These are phyloP conservation scores for Volucella zonaria DNA, from an alignment of 2,888 invertebrate genomes.

Conservation along the genomic window DNA sequence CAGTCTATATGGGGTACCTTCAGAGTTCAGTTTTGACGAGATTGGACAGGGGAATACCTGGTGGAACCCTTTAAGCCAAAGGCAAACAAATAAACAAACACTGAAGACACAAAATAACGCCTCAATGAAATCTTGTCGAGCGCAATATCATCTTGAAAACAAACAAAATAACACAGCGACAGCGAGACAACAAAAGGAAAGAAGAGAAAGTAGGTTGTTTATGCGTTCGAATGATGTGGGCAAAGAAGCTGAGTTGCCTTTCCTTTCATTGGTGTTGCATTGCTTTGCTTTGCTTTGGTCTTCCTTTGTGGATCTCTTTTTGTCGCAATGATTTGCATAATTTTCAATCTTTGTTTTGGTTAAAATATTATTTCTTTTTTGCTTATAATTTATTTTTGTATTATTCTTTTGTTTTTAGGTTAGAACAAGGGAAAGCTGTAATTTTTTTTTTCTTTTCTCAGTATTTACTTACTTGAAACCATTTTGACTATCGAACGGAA, in stretches of 20 bases:
- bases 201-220: slow-evolving; percentile 72
- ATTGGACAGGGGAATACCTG: neutral
- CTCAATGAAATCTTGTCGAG: slow-evolving; percentile 1
- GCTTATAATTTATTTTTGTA: neutral
- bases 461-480: slow-evolving; percentile 66
- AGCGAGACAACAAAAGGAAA: slow-evolving; percentile 67
- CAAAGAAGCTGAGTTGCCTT: neutral
- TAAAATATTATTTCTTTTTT: neutral
- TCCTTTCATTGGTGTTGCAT: neutral
- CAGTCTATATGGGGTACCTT: neutral
- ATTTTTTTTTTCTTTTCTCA: neutral
- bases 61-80: neutral
- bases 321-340: slow-evolving; percentile 33
- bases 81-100: slow-evolving; percentile 18
- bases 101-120: neutral
- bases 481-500: slow-evolving; percentile 35
- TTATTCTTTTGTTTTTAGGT: slow-evolving; percentile 13
- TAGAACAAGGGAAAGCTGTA: slow-evolving; percentile 36
- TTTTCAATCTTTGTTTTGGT: slow-evolving; percentile 38
- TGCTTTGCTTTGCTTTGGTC: neutral
- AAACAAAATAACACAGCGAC: slow-evolving; percentile 48
- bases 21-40: slow-evolving; percentile 10
- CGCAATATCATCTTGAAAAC: slow-evolving; percentile 22
- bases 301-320: neutral
- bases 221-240: neutral